Evolutionary conservation across 2,113 vertebrate genomes (phyloP).

Genomic region (Bungarus multicinctus): DNA sequence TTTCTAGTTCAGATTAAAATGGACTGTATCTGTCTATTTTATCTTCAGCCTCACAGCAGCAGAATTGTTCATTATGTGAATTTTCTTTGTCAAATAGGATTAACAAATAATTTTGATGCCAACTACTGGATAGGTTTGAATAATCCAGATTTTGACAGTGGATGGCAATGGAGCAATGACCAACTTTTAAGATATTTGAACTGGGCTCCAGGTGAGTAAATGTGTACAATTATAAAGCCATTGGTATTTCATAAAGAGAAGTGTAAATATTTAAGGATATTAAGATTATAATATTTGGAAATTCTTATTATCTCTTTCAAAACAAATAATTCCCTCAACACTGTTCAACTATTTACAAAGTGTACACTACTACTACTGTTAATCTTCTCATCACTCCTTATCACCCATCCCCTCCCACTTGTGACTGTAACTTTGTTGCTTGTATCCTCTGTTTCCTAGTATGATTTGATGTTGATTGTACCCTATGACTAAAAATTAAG

Average conservation of each 20-base stretch:
- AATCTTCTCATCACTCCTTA: no score
- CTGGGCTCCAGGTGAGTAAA: constrained; percentile 86
- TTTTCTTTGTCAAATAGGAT: constrained; percentile 65
- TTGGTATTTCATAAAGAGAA: neutral
- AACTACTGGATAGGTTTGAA: constrained; percentile 91
- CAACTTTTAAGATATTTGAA: constrained; percentile 91
- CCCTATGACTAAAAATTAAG: no score
- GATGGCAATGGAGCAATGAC: constrained; percentile 87
- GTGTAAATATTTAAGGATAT: neutral
- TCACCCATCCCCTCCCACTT: no score
- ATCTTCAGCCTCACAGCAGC: neutral
- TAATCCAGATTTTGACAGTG: constrained; percentile 78
- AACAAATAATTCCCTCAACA: no score
- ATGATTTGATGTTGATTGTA: no score
- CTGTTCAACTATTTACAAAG: no score
- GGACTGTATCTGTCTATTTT: neutral
- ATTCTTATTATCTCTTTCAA: neutral
- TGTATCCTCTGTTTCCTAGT: no score
- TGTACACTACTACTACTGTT: no score
- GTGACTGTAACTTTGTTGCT: no score
- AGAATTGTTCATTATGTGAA: neutral
- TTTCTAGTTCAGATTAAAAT: neutral
- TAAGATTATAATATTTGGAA: neutral
- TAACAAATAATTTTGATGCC: constrained; percentile 68
- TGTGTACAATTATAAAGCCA: neutral